Percentiles rank a stretch among this genome's conserved stretches.
These are phyloP conservation scores for Peromyscus polionotus DNA, from an alignment of 2,113 vertebrate species.

Conservation along the genomic window DNA sequence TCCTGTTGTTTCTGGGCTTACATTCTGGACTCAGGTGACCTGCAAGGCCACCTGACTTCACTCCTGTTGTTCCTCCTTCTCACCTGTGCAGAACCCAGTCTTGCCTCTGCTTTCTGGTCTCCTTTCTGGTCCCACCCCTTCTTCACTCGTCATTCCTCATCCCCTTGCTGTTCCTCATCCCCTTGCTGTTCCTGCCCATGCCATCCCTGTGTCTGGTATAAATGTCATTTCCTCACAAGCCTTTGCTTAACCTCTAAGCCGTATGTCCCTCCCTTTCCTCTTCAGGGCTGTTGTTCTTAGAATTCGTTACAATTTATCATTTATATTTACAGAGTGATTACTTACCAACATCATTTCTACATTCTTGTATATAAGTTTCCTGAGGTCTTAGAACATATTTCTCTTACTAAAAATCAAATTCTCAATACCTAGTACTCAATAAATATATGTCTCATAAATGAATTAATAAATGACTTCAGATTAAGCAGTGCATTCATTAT, in stretches of 20 bases:
- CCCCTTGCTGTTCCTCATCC: neutral
- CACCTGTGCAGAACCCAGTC: neutral
- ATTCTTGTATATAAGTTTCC: neutral
- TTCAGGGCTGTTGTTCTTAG: neutral
- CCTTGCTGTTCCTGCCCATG: neutral
- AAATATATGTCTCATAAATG: slow-evolving; percentile 28
- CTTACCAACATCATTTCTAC: neutral
- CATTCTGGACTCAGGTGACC: neutral
- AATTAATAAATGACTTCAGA: slow-evolving; percentile 20
- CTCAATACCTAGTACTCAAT: neutral
- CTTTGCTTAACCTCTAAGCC: slow-evolving; percentile 13
- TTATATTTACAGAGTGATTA: slow-evolving; percentile 23
- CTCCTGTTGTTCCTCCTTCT: neutral
- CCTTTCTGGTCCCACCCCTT: neutral
- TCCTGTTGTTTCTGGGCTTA: neutral
- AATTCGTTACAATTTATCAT: neutral
- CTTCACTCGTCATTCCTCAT: neutral
- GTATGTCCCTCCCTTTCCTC: neutral
- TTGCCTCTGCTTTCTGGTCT: neutral
- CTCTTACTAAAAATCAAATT: slow-evolving; percentile 31
- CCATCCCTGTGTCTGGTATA: neutral
- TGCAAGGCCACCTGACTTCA: neutral
- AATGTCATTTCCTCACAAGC: neutral
- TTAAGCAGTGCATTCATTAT: neutral
- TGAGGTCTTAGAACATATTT: neutral